Evolutionary conservation across 2,888 invertebrate genomes (phyloP).

Genomic region (Rhyacophila evoluta): DNA sequence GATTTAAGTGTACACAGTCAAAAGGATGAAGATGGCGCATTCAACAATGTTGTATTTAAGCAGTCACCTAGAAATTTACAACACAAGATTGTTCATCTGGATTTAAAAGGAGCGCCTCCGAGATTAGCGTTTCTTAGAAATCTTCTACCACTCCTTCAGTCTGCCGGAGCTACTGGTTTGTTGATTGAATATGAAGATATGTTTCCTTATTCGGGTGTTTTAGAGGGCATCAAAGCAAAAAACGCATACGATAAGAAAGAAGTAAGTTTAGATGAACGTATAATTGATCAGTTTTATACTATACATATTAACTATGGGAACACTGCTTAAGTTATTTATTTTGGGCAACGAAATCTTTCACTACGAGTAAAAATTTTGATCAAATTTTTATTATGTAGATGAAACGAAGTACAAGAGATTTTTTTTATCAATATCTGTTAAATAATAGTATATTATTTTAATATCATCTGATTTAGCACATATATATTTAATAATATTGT

Average conservation of each 20-base stretch:
- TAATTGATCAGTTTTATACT: too few relatives aligned
- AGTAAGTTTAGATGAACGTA: too few relatives aligned
- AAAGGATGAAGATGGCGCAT: not conserved
- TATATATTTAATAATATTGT: too few relatives aligned
- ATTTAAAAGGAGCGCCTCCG: slow-evolving; percentile 87
- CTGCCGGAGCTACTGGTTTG: slow-evolving; percentile 80
- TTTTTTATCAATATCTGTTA: too few relatives aligned
- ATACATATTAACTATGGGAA: too few relatives aligned
- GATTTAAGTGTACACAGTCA: not conserved
- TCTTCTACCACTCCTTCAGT: slow-evolving; percentile 73
- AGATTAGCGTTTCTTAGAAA: slow-evolving; percentile 72
- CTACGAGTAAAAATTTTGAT: too few relatives aligned
- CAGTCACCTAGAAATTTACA: slow-evolving; percentile 55
- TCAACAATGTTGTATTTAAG: slow-evolving; percentile 39
- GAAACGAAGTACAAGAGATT: too few relatives aligned
- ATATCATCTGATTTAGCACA: too few relatives aligned
- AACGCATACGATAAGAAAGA: slow-evolving; percentile 73
- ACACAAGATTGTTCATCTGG: slow-evolving; percentile 82
- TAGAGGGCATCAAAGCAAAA: slow-evolving; percentile 72
- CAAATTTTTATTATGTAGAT: too few relatives aligned
- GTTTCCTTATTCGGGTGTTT: slow-evolving; percentile 79
- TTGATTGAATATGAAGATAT: slow-evolving; percentile 90
- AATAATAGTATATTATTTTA: too few relatives aligned
- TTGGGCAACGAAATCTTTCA: too few relatives aligned
- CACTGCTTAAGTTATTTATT: too few relatives aligned